These are phyloP conservation scores for Acestrorhynchus altus DNA, from an alignment of 2,797 vertebrate species.

Conservation along the genomic window DNA sequence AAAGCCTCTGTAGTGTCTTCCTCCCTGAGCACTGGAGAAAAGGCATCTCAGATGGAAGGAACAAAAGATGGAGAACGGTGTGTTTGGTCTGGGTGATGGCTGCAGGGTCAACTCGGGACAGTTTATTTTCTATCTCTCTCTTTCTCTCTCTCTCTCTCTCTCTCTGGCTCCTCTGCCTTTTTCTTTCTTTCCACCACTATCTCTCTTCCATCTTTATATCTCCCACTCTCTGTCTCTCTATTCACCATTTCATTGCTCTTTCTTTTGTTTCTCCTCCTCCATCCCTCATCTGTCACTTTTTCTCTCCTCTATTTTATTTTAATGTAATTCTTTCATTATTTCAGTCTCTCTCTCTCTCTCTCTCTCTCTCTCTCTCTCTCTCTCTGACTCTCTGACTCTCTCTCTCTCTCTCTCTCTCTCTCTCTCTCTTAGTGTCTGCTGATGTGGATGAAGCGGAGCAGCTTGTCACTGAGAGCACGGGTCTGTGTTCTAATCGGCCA, in stretches of 20 bases:
- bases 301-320: neutral
- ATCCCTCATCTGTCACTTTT: neutral
- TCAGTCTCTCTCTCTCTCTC: neutral
- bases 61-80: constrained; percentile 23
- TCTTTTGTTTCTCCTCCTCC: neutral
- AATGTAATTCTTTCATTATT: neutral
- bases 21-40: constrained; percentile 15
- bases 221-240: neutral
- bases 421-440: constrained; percentile 29
- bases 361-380: neutral
- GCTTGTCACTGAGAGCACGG: constrained; percentile 50
- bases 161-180: neutral
- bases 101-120: constrained; percentile 44
- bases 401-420: neutral
- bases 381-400: neutral
- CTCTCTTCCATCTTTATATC: neutral
- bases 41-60: constrained; percentile 14
- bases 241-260: too few species aligned
- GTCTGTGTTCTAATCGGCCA: constrained; percentile 38
- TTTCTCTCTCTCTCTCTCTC: neutral
- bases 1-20: neutral
- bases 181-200: neutral
- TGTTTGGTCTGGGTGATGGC: constrained; percentile 23
- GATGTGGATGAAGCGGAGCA: constrained; percentile 47
- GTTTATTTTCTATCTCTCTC: neutral